Evolutionary conservation across 2,113 vertebrate genomes (phyloP), one percentile per base, ranked within the genome.

Genomic region (Perognathus longimembris): DNA sequence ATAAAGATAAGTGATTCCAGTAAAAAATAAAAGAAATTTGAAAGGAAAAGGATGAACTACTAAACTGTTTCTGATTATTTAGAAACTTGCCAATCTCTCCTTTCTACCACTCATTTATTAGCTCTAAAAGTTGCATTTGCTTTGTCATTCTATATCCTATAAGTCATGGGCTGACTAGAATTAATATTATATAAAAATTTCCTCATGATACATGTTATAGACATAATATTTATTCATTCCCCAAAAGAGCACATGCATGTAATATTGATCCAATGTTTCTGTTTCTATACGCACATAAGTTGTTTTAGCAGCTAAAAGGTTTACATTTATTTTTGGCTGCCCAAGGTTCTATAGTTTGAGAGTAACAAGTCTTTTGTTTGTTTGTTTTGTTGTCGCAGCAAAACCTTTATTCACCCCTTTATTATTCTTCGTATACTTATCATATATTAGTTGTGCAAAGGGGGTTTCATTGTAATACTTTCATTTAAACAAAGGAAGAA

Each of bases 81-180:
- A 79, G 54, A 6, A 50, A 1, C 28, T 22, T 10, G n/a, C 50
- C 0, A 2, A 74, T 18, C 12, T 12, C 1, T 5, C 3, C 7
- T 4, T 54, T 63, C 28, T 87, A 24, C 9, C 57, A 34, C 6
- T 67, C 11, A 28, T 9, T 28, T 38, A 34, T 76, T 67, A 63
- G 11, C 74, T 80, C 32, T 70, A 17, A 36, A 2, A 4, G 15
- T 64, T 4, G 21, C 4, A 6, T 22, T 75, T 70, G 2, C 3
- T 63, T 67, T 71, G 45, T 2, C 7, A 57, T 73, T 4, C 18
- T 89, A 2, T 30, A 36, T n/a, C 5, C 17, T 76, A 38, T 0
- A 42, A 54, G 17, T 59, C 6, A 59, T 3, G 24, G 18, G 9
- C 17, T 26, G 79, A 54, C 10, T 15, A 30, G 21, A 85, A 34